These are phyloP conservation scores for Bombus turneri DNA, from an alignment of 1,140 invertebrate genomes.

Conservation along the genomic window DNA sequence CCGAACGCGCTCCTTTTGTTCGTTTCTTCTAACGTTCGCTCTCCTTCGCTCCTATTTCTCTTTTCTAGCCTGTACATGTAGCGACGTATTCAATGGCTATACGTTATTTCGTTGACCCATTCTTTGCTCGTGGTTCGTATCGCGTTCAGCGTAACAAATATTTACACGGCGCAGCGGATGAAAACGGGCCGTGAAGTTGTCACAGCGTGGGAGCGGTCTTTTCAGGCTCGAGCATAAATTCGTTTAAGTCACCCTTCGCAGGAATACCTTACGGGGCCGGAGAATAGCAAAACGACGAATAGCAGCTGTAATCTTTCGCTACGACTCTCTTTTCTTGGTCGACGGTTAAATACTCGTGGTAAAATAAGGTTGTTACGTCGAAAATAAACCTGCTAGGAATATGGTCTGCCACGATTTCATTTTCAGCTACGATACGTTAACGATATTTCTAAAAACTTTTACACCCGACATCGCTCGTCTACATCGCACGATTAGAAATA, in stretches of 20 bases:
- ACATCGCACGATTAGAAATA: no score
- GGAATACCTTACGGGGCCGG: not conserved
- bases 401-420: no score
- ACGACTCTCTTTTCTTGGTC: no score
- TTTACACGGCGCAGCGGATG: slow-evolving; percentile 28
- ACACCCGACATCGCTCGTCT: no score
- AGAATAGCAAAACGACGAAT: not conserved
- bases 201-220: slow-evolving; percentile 19
- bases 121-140: not conserved
- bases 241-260: slow-evolving; percentile 25
- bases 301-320: not conserved
- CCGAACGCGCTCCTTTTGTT: no score
- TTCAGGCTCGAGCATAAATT: slow-evolving; percentile 20
- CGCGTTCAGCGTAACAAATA: slow-evolving; percentile 34
- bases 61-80: not conserved
- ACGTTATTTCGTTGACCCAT: slow-evolving; percentile 3
- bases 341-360: not conserved
- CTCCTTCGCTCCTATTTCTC: not conserved
- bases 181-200: slow-evolving; percentile 29
- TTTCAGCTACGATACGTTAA: no score
- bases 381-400: not conserved
- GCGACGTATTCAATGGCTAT: not conserved
- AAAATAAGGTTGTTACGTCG: not conserved
- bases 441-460: no score
- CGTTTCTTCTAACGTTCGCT: not conserved